These are phyloP conservation scores for Knipowitschia caucasica DNA, from an alignment of 2,797 vertebrate species.

Conservation along the genomic window DNA sequence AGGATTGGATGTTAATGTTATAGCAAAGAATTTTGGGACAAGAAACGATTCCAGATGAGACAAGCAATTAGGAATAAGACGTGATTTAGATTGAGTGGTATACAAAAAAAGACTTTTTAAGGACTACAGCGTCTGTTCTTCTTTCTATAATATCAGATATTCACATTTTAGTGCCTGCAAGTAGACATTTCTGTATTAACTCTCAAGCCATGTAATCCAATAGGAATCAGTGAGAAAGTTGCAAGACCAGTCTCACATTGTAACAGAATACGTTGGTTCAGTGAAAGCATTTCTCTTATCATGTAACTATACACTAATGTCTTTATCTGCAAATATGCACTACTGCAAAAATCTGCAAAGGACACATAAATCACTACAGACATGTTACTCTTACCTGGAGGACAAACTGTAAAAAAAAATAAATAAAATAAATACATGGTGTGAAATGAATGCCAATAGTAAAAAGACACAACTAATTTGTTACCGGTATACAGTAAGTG, in stretches of 20 bases:
- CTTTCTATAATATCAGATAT: not conserved
- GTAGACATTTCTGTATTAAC: constrained; percentile 7
- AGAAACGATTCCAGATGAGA: no score
- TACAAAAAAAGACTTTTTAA: not conserved
- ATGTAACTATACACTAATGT: constrained; percentile 7
- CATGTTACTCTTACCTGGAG: not conserved
- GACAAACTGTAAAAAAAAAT: not conserved
- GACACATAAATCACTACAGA: constrained; percentile 2
- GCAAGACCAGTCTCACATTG: constrained; percentile 7
- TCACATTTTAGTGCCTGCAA: constrained; percentile 10
- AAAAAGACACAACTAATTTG: not conserved
- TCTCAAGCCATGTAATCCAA: not conserved
- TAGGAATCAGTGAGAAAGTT: constrained; percentile 16
- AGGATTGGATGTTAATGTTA: not conserved
- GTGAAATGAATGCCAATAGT: not conserved
- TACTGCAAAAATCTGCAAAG: constrained; percentile 20
- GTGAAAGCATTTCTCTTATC: constrained; percentile 16
- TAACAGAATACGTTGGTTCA: constrained; percentile 11
- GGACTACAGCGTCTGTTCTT: no score
- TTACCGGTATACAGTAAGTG: no score
- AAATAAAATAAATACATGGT: no score
- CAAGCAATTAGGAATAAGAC: no score
- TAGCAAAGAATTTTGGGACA: not conserved
- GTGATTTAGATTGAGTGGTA: no score
- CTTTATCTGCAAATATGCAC: constrained; percentile 13